Conservation (phyloP, 1,140 invertebrate genomes). For the honey bee (Apis mellifera) region DNA sequence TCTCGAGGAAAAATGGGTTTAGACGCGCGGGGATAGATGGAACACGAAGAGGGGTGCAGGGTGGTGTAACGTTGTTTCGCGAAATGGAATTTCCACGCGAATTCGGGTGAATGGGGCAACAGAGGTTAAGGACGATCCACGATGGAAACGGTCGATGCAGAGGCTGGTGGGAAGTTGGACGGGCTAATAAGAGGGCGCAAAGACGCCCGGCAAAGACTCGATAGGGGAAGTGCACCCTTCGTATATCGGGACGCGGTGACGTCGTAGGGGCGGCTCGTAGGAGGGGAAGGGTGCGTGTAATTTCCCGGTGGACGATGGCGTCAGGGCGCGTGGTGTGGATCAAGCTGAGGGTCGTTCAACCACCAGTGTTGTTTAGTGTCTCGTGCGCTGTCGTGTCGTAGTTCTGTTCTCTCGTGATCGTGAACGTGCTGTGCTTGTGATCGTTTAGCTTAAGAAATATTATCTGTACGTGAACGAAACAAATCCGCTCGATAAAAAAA, state of each 20-base stretch:
- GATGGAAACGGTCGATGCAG: slow-evolving; percentile 57
- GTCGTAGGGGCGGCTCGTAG: slow-evolving; percentile 58
- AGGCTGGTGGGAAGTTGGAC: slow-evolving; percentile 47
- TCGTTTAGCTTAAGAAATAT: slow-evolving; percentile 68
- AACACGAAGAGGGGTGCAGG: not conserved
- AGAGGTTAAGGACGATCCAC: slow-evolving; percentile 58
- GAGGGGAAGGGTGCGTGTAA: slow-evolving; percentile 65
- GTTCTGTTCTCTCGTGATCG: slow-evolving; percentile 71
- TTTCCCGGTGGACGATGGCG: slow-evolving; percentile 73
- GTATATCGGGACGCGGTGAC: slow-evolving; percentile 67
- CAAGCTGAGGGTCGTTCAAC: slow-evolving; percentile 73
- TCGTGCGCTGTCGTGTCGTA: slow-evolving; percentile 69
- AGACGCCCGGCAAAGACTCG: slow-evolving; percentile 62
- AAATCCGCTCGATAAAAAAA: not conserved
- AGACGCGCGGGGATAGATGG: not conserved
- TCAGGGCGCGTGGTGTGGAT: slow-evolving; percentile 71
- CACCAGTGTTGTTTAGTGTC: slow-evolving; percentile 76
- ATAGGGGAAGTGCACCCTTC: slow-evolving; percentile 58
- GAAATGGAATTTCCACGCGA: slow-evolving; percentile 61
- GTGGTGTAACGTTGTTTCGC: slow-evolving; percentile 44
- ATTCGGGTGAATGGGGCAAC: slow-evolving; percentile 64
- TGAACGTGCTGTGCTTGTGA: slow-evolving; percentile 72
- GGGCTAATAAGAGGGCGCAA: slow-evolving; percentile 67
- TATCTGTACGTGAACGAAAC: not conserved
- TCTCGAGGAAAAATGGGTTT: not conserved